These are phyloP conservation scores for Microctenopoma stevenorrisi DNA, from an alignment of 2,797 vertebrate genomes.

Conservation along the genomic window DNA sequence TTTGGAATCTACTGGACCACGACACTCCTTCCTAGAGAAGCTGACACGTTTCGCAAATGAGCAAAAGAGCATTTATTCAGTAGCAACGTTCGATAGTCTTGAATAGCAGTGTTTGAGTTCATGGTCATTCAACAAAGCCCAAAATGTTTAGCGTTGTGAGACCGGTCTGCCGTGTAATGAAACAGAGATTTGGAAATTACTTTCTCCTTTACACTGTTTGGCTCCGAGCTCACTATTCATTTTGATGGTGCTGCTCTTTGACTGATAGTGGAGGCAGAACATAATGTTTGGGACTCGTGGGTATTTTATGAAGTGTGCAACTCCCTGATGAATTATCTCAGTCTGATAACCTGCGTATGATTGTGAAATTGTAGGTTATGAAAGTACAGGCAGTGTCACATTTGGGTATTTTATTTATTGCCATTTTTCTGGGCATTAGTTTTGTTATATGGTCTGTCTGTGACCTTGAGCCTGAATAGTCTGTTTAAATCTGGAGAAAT, in stretches of 20 bases:
- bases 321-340: constrained; percentile 36
- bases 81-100: neutral
- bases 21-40: no score
- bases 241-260: constrained; percentile 54
- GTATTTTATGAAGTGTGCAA: constrained; percentile 46
- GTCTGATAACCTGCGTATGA: constrained; percentile 3
- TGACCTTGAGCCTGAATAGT: constrained; percentile 4
- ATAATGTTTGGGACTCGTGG: constrained; percentile 40
- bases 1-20: no score
- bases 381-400: neutral
- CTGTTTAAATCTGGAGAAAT: neutral
- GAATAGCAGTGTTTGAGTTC: constrained; percentile 54
- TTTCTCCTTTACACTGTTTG: constrained; percentile 60
- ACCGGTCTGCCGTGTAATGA: constrained; percentile 63
- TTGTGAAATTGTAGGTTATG: neutral
- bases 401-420: neutral
- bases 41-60: no score
- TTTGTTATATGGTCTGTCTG: neutral
- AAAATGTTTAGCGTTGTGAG: constrained; percentile 56
- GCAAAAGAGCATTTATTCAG: neutral
- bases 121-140: constrained; percentile 49
- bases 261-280: constrained; percentile 42
- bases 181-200: constrained; percentile 60
- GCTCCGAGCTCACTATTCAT: constrained; percentile 51
- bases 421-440: neutral